phyloP scores from a whole-genome alignment of 2,888 invertebrate genomes.

The Platypus cylindrus region DNA sequence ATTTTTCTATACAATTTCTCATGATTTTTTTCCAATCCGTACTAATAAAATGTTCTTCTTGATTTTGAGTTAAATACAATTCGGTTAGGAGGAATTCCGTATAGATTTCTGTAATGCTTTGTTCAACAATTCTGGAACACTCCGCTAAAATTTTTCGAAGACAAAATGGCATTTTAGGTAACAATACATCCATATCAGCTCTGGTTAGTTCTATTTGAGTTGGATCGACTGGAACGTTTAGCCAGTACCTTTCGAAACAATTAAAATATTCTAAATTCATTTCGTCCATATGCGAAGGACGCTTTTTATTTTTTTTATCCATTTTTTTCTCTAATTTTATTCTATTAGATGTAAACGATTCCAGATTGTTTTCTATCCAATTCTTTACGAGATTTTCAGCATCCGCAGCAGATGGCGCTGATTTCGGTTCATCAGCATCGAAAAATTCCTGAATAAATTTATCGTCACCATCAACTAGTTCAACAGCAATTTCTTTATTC shows the following conservation, averaged over 20 bases:
- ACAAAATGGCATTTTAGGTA: constrained; percentile 20
- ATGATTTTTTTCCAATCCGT: too few relatives aligned
- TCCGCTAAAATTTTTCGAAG: constrained; percentile 27
- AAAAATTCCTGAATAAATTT: constrained; percentile 5
- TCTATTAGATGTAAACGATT: constrained; percentile 4
- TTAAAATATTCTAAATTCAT: constrained; percentile 22
- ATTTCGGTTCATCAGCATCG: background rate
- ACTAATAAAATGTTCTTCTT: too few relatives aligned
- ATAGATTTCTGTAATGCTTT: constrained; percentile 23
- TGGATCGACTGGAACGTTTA: constrained; percentile 20
- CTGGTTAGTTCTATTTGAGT: constrained; percentile 11
- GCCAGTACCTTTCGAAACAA: constrained; percentile 28
- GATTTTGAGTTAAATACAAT: too few relatives aligned
- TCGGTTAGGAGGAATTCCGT: constrained; percentile 25
- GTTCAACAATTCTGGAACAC: constrained; percentile 27
- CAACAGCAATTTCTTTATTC: constrained; percentile 11
- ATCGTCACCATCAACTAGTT: constrained; percentile 4
- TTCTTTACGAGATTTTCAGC: constrained; percentile 6
- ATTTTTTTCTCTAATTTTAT: background rate
- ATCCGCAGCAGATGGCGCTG: constrained; percentile 2
- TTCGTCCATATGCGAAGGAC: too few relatives aligned
- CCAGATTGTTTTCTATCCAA: constrained; percentile 8
- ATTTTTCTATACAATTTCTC: too few relatives aligned
- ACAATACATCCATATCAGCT: constrained; percentile 19
- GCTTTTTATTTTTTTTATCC: too few relatives aligned